phyloP scores from a whole-genome alignment of 2,113 vertebrate species.

The Perccottus glenii region DNA sequence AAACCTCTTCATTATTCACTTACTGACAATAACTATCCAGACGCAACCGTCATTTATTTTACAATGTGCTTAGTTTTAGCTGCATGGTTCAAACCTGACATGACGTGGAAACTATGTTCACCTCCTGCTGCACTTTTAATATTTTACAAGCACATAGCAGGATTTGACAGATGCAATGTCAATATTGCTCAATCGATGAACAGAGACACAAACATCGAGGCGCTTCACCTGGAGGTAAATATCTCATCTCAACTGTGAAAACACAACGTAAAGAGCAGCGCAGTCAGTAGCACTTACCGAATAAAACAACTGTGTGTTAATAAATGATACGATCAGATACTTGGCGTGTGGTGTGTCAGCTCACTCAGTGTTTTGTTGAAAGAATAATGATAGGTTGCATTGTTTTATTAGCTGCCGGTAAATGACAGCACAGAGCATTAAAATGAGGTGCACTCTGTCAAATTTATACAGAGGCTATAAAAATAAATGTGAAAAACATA shows the following conservation, averaged over 20 bases:
- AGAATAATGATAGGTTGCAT: constrained; percentile 42
- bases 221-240: constrained; percentile 19
- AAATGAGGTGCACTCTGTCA: constrained; percentile 8
- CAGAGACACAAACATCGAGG: not conserved
- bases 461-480: not conserved
- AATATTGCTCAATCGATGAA: not conserved
- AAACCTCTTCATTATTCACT: too few species aligned
- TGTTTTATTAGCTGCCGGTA: constrained; percentile 43
- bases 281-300: constrained; percentile 25
- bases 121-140: not conserved
- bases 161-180: not conserved
- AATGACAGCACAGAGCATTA: constrained; percentile 29
- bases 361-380: constrained; percentile 39
- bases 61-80: too few species aligned
- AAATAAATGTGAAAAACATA: too few species aligned
- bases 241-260: constrained; percentile 12
- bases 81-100: not conserved
- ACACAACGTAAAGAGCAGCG: constrained; percentile 7
- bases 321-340: constrained; percentile 46
- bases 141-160: not conserved
- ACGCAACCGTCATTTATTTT: too few species aligned
- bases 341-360: constrained; percentile 31
- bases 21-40: too few species aligned
- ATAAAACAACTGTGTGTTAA: constrained; percentile 28
- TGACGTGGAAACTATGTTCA: not conserved